phyloP scores from a whole-genome alignment of 1,140 invertebrate genomes.

The Drosophila ercepeae region DNA sequence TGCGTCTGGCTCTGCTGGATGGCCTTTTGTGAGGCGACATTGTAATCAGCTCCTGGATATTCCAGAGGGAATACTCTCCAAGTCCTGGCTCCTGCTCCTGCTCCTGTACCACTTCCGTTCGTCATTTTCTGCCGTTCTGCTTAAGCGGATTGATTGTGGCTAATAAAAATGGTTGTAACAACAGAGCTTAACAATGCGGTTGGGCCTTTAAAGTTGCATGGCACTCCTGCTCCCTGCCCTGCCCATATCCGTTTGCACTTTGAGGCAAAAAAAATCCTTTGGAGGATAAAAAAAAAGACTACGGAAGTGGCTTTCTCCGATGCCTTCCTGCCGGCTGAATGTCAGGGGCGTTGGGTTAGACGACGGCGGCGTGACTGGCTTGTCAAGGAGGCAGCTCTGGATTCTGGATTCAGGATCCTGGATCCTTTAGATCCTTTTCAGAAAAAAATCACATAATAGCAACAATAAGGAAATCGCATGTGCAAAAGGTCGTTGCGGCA shows the following conservation, averaged over 20 bases:
- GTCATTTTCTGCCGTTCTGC: conserved; percentile 11
- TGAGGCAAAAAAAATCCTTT: conserved; percentile 46
- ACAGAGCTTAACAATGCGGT: conserved; percentile 55
- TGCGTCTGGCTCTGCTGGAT: background rate
- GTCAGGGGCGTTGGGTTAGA: background rate
- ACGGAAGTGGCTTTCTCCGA: conserved; percentile 54
- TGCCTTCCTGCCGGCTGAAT: conserved; percentile 42
- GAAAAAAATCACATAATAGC: conserved; percentile 63
- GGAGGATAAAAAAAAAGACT: conserved; percentile 2
- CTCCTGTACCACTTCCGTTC: background rate
- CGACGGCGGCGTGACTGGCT: background rate
- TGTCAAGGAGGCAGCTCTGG: conserved; percentile 1
- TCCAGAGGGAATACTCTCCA: background rate
- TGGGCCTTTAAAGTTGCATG: conserved; percentile 31
- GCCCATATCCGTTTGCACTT: conserved; percentile 62
- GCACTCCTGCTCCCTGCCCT: conserved; percentile 8
- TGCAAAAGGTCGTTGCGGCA: no score
- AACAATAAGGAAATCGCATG: conserved; percentile 79
- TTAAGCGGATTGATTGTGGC: conserved; percentile 78
- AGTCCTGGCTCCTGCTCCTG: background rate
- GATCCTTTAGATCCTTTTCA: background rate
- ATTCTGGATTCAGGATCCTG: no score
- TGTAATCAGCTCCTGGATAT: conserved; percentile 10
- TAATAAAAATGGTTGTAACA: conserved; percentile 69
- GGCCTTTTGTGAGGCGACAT: conserved; percentile 9